Base-by-base conservation (phyloP, 1,140 invertebrate genomes). In the Venturia canescens region DNA sequence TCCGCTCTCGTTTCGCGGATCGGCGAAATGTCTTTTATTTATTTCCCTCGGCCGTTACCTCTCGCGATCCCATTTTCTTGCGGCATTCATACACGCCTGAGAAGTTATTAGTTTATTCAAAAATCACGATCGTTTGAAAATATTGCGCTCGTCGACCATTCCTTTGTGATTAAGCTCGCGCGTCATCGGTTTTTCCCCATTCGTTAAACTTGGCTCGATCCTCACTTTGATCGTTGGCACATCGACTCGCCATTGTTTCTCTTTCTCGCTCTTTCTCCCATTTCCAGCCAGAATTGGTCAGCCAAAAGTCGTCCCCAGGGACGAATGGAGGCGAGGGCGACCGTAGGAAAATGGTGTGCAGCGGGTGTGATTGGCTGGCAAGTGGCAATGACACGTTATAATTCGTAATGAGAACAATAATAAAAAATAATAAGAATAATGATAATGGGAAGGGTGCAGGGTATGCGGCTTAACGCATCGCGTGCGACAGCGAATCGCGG, bases 401-500 rank as follows among this genome's bases (percentile, higher is more conserved):
- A 76, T 3, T 29, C 5, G 18, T 74, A 74, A 60, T 60, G 21
- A 76, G 21, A 63, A 76, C 13, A 60, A 74, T 50, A 57, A 53
- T n/a, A 34, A 34, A n/a, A 7, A 53, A 53, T 78, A 84, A 87
- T 87, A 88, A 48, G 3, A 63, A 63, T 63, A 21, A 53, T 53
- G n/a, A 63, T 63, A 63, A 90, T 88, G 90, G 89, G 83, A 83
- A 84, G 80, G 83, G 87, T 80, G 72, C 27, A 29, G 72, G 44
- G 16, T 57, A 69, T 76, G 72, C 38, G 72, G 72, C 72, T 76
- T 76, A 87, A 86, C 85, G 86, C 86, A 91, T 91, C 89, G 90
- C 90, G 90, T 91, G 90, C 89, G 90, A 90, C 89, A 87, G 84
- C 89, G 88, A 89, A 89, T 91, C 87, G 88, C 86, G 86, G 85